Conservation (phyloP, 37 sponge, comb jelly and placozoan species). For the Spongilla lacustris region DNA sequence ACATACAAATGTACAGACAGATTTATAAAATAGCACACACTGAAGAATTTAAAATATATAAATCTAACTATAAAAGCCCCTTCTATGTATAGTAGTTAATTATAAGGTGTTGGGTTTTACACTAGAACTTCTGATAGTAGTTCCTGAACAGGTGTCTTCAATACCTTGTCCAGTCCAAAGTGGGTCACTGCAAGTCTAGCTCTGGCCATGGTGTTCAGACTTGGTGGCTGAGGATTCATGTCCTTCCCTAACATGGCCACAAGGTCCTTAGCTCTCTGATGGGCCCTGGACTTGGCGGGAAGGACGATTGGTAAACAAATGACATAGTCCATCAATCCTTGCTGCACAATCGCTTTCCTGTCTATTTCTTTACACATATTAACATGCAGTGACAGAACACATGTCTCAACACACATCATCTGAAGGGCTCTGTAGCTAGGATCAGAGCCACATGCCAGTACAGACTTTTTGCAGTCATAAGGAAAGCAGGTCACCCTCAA, state of each 20-base stretch:
- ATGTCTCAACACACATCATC: too few relatives aligned
- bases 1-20: too few relatives aligned
- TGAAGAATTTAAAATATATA: too few relatives aligned
- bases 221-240: constrained; percentile 4
- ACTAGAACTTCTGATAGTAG: too few relatives aligned
- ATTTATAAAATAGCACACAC: too few relatives aligned
- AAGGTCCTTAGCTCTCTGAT: not conserved
- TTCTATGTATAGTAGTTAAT: too few relatives aligned
- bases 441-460: too few relatives aligned
- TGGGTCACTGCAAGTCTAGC: not conserved
- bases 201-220: constrained; percentile 6
- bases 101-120: too few relatives aligned
- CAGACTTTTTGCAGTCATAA: not conserved
- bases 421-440: too few relatives aligned
- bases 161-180: constrained; percentile 20
- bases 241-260: not conserved
- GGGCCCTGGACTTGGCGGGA: not conserved
- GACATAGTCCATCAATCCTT: not conserved
- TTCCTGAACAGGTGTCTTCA: constrained; percentile 8
- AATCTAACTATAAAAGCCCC: too few relatives aligned
- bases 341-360: not conserved
- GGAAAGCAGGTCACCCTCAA: constrained; percentile 26
- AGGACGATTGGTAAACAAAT: not conserved
- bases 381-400: too few relatives aligned
- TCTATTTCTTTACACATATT: too few relatives aligned